These are phyloP conservation scores for Trichopria drosophilae DNA, from an alignment of 2,888 invertebrate genomes.

Conservation along the genomic window DNA sequence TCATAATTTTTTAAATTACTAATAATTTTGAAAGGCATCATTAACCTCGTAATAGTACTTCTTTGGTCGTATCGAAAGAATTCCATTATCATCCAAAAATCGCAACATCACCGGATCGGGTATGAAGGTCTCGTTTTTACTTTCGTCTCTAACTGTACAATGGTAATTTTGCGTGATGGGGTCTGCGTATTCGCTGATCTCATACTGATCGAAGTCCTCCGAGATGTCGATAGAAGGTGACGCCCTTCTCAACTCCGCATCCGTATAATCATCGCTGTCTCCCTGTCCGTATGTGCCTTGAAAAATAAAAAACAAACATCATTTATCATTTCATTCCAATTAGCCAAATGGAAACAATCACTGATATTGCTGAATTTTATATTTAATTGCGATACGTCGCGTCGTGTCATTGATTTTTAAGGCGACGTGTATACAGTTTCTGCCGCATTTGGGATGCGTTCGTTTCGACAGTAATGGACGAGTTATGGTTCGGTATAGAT, in stretches of 20 bases:
- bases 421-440: too few species aligned
- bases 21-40: background rate
- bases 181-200: slow-evolving; percentile 39
- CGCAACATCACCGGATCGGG: slow-evolving; percentile 35
- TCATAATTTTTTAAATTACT: background rate
- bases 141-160: slow-evolving; percentile 32
- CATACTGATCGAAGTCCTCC: slow-evolving; percentile 40
- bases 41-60: slow-evolving; percentile 36
- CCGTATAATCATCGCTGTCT: slow-evolving; percentile 39
- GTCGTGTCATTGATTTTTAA: too few species aligned
- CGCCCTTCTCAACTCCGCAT: slow-evolving; percentile 37
- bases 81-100: slow-evolving; percentile 35
- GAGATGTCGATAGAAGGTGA: slow-evolving; percentile 35
- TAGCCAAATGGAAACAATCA: too few species aligned
- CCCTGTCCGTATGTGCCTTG: slow-evolving; percentile 33
- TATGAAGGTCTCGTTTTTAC: slow-evolving; percentile 32
- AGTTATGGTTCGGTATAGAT: too few species aligned
- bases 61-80: slow-evolving; percentile 4
- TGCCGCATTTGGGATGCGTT: too few species aligned
- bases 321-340: background rate
- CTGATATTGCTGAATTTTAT: too few species aligned
- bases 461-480: too few species aligned
- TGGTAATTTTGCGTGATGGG: slow-evolving; percentile 37
- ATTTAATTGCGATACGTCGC: too few species aligned
- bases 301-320: background rate